Base-by-base conservation (phyloP, 2,888 invertebrate genomes). In the Metellina segmentata region DNA sequence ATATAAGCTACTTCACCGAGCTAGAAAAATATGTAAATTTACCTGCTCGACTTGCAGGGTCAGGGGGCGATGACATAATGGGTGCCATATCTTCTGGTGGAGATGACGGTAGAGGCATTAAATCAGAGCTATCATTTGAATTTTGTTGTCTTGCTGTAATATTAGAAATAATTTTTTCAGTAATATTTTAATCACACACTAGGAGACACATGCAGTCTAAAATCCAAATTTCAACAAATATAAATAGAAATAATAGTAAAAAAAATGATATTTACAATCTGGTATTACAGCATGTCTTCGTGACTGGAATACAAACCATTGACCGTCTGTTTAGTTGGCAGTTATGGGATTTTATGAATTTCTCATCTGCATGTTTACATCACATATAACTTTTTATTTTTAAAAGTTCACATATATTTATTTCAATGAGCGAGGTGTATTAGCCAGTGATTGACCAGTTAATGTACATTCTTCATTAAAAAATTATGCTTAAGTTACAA, bases 41-140 rank as follows among this genome's bases (percentile, higher is more conserved):
- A 85, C 85, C 72, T 53, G 85, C 77, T 16, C 72, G 9, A 34
- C 72, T 83, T 51, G 70, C 71, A 52, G 71, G 70, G 11, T 81
- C 85, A 13, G 81, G 51, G 13, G 85, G 81, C 7, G 90, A 82
- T 13, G 85, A 85, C 6, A 69, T 13, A 19, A 70, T 52, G 9
- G 69, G 69, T 6, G 19, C 48, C 52, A 48, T 61, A 53, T 74
- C 51, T 51, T 85, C 85, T 51, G 79, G 81, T n/a, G 85, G 79
- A n/a, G 90, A 83, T 7, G 90, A 85, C 8, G 85, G 83, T 7
- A 82, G 52, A 49, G 82, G 89, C 69, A 82, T 82, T 52, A 89
- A 75, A 74, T 89, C 89, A 6, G 82, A 82, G 19, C 82, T 82
- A n/a, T 70, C 74, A 69, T 74, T 72, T 0, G 34, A 34, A 34